Evolutionary conservation across 2,797 vertebrate genomes (phyloP).

Genomic region (Bradypodion pumilum): DNA sequence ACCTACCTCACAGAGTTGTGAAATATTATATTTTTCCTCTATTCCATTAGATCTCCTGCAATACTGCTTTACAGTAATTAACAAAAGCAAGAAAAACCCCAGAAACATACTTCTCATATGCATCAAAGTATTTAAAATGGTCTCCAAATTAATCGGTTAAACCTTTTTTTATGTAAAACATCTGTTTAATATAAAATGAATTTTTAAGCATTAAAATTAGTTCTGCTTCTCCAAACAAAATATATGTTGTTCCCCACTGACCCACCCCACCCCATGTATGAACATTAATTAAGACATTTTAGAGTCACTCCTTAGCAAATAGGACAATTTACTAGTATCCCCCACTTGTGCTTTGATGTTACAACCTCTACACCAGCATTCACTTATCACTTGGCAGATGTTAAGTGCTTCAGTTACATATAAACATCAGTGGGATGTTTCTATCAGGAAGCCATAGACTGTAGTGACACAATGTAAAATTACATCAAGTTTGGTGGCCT

Average conservation of each 20-base stretch:
- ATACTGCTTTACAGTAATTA: slow-evolving; percentile 11
- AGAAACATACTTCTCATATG: not conserved
- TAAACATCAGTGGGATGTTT: slow-evolving; percentile 17
- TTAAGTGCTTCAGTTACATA: slow-evolving; percentile 15
- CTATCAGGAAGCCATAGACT: not conserved
- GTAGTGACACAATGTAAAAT: slow-evolving; percentile 8
- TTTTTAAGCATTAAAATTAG: not conserved
- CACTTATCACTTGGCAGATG: slow-evolving; percentile 36
- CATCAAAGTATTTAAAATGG: slow-evolving; percentile 5
- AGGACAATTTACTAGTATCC: not conserved
- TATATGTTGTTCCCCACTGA: not conserved
- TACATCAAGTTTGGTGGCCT: too few relatives aligned
- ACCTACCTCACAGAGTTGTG: slow-evolving; percentile 26
- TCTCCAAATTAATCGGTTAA: slow-evolving; percentile 10
- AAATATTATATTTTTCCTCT: slow-evolving; percentile 39
- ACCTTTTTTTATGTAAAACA: not conserved
- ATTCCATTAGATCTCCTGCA: slow-evolving; percentile 42
- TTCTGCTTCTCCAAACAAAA: slow-evolving; percentile 1
- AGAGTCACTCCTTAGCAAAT: slow-evolving; percentile 11
- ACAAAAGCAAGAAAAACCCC: not conserved
- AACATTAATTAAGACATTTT: not conserved
- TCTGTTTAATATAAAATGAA: slow-evolving; percentile 18
- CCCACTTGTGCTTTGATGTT: not conserved
- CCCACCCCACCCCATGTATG: not conserved
- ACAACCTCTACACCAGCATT: not conserved